Conservation (phyloP, 2,797 vertebrate species). For the Muraenolepis orangiensis region DNA sequence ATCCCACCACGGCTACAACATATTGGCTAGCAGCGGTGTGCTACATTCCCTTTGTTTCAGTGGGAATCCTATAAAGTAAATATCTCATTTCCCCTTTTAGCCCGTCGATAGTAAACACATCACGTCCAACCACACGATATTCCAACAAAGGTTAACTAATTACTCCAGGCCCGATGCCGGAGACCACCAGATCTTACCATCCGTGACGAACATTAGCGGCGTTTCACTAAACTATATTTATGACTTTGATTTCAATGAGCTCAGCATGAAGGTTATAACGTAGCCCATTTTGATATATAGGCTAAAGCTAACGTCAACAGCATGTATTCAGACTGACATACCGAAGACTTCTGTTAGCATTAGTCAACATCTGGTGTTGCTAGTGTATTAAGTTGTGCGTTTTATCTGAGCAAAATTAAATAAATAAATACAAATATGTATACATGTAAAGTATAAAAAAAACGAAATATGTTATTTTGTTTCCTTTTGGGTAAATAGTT, state of each 20-base stretch:
- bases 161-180: background rate
- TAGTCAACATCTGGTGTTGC: background rate
- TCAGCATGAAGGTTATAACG: background rate
- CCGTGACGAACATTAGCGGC: too few relatives aligned
- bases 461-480: too few relatives aligned
- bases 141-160: background rate
- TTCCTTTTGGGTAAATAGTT: too few relatives aligned
- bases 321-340: background rate
- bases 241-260: too few relatives aligned
- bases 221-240: too few relatives aligned
- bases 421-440: too few relatives aligned
- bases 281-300: background rate
- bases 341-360: background rate
- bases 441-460: too few relatives aligned
- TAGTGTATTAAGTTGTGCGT: background rate
- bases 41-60: constrained; percentile 4
- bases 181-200: too few relatives aligned
- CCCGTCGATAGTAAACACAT: background rate
- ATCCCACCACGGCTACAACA: background rate
- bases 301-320: background rate
- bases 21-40: background rate
- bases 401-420: too few relatives aligned
- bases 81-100: background rate
- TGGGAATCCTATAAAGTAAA: background rate
- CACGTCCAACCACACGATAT: background rate